These are phyloP conservation scores for Zapus hudsonius DNA, from an alignment of 2,113 vertebrate genomes.

Conservation along the genomic window DNA sequence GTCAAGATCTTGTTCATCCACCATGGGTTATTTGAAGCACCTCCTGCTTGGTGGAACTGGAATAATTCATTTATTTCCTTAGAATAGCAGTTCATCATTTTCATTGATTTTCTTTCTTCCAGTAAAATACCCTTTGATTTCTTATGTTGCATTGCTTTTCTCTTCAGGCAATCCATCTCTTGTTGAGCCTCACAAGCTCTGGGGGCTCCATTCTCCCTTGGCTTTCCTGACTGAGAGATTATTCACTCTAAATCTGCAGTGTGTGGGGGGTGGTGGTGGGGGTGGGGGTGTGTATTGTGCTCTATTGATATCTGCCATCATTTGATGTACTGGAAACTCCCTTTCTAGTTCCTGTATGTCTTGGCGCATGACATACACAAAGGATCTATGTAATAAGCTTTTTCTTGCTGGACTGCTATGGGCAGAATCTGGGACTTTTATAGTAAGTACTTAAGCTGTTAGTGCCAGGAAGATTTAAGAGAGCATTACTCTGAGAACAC, in stretches of 20 bases:
- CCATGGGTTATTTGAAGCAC: not conserved
- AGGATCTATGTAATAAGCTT: conserved; percentile 59
- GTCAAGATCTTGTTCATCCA: not conserved
- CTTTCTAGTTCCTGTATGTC: conserved; percentile 54
- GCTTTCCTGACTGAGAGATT: conserved; percentile 4
- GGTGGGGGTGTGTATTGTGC: not conserved
- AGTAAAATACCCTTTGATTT: conserved; percentile 73
- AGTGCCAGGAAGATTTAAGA: conserved; percentile 74
- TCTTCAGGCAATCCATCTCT: conserved; percentile 59
- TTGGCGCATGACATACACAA: conserved; percentile 35
- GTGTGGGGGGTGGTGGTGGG: not conserved
- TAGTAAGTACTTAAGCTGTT: conserved; percentile 65
- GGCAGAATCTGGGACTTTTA: conserved; percentile 63
- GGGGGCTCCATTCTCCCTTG: not conserved
- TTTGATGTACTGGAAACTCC: conserved; percentile 34
- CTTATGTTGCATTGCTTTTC: conserved; percentile 50
- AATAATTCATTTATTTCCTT: conserved; percentile 65
- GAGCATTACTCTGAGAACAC: conserved; percentile 57
- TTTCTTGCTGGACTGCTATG: conserved; percentile 69
- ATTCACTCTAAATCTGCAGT: conserved; percentile 51
- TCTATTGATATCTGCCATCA: conserved; percentile 46
- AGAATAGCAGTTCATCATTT: conserved; percentile 69
- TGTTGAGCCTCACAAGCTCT: not conserved
- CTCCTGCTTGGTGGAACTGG: conserved; percentile 54
- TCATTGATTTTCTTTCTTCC: conserved; percentile 67